Conservation (phyloP, 2,113 vertebrate species). For the Gymnobelideus leadbeateri region DNA sequence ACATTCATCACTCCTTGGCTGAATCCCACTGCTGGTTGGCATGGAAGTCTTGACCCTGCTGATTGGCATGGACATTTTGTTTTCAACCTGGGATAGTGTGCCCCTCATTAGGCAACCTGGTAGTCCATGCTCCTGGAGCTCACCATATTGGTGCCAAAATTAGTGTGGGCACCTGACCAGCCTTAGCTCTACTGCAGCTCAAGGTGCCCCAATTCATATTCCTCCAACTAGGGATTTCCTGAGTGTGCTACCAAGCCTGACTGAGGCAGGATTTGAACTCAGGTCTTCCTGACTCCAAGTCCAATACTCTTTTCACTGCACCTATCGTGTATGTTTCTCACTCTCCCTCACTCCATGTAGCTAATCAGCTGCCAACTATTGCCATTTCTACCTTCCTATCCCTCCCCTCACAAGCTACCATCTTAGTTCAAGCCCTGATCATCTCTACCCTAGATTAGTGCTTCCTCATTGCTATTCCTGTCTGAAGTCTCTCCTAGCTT, state of each 20-base stretch:
- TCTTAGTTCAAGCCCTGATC: not conserved
- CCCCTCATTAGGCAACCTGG: not conserved
- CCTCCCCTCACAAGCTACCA: not conserved
- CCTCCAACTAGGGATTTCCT: not conserved
- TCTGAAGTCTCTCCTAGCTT: not conserved
- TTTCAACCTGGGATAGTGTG: not conserved
- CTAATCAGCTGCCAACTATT: not conserved
- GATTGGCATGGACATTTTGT: not conserved
- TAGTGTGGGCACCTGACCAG: not conserved
- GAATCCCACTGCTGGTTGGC: not conserved
- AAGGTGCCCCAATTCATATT: not conserved
- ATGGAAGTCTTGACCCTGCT: not conserved
- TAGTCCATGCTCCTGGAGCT: not conserved
- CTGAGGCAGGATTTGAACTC: not conserved
- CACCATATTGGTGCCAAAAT: not conserved
- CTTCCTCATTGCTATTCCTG: not conserved
- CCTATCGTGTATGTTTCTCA: not conserved
- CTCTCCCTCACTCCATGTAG: not conserved
- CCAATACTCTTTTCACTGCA: not conserved
- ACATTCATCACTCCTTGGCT: not conserved
- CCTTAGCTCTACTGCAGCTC: not conserved
- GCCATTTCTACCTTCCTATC: not conserved
- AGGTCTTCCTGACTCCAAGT: not conserved
- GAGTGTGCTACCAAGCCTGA: not conserved
- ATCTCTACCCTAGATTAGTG: not conserved